Percentiles rank a stretch among this genome's conserved stretches.
Conservation (phyloP, 2,113 vertebrate species). For the Platysteira castanea region DNA sequence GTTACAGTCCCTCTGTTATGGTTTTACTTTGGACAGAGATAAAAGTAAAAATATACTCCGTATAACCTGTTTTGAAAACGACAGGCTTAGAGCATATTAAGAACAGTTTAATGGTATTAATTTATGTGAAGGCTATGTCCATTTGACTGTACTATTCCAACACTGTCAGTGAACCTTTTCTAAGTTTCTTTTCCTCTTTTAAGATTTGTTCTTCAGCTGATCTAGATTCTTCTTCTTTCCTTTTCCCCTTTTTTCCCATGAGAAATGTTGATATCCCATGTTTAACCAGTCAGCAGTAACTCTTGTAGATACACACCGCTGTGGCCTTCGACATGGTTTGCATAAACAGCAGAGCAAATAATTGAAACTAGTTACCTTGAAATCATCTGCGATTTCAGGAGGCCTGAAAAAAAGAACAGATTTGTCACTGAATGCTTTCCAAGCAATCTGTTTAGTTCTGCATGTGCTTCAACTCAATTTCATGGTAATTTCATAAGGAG, state of each 20-base stretch:
- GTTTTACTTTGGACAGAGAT: neutral
- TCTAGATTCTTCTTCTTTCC: neutral
- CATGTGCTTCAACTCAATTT: constrained; percentile 64
- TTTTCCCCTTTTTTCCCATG: neutral
- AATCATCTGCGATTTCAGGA: constrained; percentile 58
- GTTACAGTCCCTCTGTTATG: rapidly evolving
- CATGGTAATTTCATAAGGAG: constrained; percentile 65
- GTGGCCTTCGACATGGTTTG: neutral
- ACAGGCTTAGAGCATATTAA: neutral
- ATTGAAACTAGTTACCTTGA: constrained; percentile 51
- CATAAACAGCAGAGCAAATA: constrained; percentile 47
- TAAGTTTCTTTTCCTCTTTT: neutral
- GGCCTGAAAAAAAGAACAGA: constrained; percentile 24
- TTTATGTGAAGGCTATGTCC: neutral
- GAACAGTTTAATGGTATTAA: neutral
- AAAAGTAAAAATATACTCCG: neutral
- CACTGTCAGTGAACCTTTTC: neutral
- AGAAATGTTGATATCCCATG: neutral
- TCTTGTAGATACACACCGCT: neutral
- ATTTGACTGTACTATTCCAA: neutral
- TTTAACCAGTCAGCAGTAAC: neutral
- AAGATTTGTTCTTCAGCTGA: neutral
- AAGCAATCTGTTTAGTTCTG: constrained; percentile 66
- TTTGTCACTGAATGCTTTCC: constrained; percentile 61
- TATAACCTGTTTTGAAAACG: neutral